Evolutionary conservation across 2,888 invertebrate genomes (phyloP), one percentile per base, ranked within the genome.

Genomic region (Dichetophora obliterata): DNA sequence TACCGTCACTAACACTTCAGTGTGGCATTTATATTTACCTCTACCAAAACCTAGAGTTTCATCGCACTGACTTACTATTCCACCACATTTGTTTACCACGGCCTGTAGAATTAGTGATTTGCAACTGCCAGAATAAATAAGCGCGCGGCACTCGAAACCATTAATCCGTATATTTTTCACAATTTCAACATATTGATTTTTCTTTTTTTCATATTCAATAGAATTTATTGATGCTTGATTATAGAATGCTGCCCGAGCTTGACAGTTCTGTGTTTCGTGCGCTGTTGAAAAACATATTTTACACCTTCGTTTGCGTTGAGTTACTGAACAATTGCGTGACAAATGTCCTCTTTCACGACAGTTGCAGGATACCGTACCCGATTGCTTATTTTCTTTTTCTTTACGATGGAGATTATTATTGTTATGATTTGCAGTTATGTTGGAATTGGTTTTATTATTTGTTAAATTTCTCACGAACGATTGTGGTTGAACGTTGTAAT

Each of bases 51-150:
- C 31, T 22, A 76, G 11, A 24, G 22, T 59, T 43, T 78, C 68
- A 19, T 68, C 48, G 31, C 74, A 77, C 4, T 34, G 50, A 22
- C 57, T 8, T 0, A 77, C 6, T 22, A 22, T 50, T n/a, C 63
- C 34, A 5, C 24, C 54, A 27, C 59, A 72, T 48, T 34, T 72
- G 14, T 50, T 27, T 9, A 59, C 75, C 22, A 78, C 24, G 3
- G 43, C 43, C 27, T 22, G n/a, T 52, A n/a, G 57, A 0, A 78
- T 27, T 19, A 75, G 43, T 6, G 78, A 78, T 14, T 43, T 76
- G 5, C 11, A 63, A 75, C 79, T 78, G 37, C 77, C 79, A 54
- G 78, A 78, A 54, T 76, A 76, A 22, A 77, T 71, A 48, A 78
- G 69, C 11, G 78, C 75, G n/a, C 57, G 31, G 43, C 66, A 72